Evolutionary conservation across 2,113 vertebrate species (phyloP).

Genomic region (Dromaius novaehollandiae): DNA sequence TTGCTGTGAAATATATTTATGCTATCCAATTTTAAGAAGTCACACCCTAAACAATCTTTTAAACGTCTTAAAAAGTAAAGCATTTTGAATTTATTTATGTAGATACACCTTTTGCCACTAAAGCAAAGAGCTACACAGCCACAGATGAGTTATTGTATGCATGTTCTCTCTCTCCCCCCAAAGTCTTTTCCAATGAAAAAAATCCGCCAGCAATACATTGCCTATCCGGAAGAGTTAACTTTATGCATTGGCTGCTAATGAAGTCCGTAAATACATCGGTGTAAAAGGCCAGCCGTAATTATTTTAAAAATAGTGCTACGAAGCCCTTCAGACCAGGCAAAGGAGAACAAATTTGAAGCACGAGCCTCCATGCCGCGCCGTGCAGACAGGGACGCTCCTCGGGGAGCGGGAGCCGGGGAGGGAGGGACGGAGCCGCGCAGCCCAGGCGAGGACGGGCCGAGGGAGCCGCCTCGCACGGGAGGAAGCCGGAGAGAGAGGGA

Average conservation of each 20-base stretch:
- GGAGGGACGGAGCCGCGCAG: neutral
- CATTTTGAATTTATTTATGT: neutral
- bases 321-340: slow-evolving; percentile 1
- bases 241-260: neutral
- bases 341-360: neutral
- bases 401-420: neutral
- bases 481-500: neutral
- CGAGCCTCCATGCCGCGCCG: neutral
- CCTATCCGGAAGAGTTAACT: neutral
- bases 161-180: neutral
- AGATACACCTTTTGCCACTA: neutral
- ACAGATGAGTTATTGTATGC: neutral
- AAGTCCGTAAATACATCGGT: neutral
- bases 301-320: neutral
- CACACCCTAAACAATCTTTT: neutral
- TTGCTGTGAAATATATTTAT: neutral
- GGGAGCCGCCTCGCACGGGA: neutral
- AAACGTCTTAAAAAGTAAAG: neutral
- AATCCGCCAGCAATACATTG: neutral
- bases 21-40: neutral
- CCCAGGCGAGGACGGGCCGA: neutral
- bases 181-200: neutral
- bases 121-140: neutral
- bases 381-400: neutral
- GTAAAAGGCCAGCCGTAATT: neutral